Evolutionary conservation across 2,113 vertebrate genomes (phyloP).

Genomic region (Cyanoderma ruficeps): DNA sequence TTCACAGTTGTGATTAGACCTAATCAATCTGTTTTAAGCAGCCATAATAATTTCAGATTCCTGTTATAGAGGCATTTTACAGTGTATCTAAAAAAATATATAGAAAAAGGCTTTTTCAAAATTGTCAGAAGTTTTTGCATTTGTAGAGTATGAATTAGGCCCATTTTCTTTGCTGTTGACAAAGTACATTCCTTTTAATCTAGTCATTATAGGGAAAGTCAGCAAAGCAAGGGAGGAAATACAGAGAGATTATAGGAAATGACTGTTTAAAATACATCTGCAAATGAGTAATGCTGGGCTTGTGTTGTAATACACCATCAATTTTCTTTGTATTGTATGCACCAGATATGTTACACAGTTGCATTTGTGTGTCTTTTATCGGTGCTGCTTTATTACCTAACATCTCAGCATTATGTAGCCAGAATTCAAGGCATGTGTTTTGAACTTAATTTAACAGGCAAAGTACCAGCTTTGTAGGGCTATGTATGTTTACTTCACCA

Average conservation of each 20-base stretch:
- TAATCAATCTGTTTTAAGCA: slow-evolving; percentile 25
- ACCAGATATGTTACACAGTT: neutral
- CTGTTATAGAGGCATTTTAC: neutral
- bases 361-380: neutral
- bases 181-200: slow-evolving; percentile 54
- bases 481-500: neutral
- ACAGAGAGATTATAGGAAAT: slow-evolving; percentile 60
- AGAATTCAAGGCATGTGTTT: neutral
- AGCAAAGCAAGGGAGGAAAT: slow-evolving; percentile 57
- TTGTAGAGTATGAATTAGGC: slow-evolving; percentile 31
- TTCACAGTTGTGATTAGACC: slow-evolving; percentile 16
- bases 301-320: slow-evolving; percentile 21
- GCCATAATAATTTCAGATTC: slow-evolving; percentile 3
- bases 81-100: neutral
- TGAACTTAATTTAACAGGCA: neutral
- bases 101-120: neutral
- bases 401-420: neutral
- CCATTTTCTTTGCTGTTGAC: slow-evolving; percentile 54
- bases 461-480: neutral
- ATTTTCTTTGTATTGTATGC: neutral
- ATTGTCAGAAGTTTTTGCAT: neutral
- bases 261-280: slow-evolving; percentile 61
- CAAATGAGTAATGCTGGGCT: slow-evolving; percentile 58
- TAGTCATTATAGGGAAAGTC: slow-evolving; percentile 52
- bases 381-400: neutral